Conservation (phyloP, 2,797 vertebrate species). For the Allobates femoralis region DNA sequence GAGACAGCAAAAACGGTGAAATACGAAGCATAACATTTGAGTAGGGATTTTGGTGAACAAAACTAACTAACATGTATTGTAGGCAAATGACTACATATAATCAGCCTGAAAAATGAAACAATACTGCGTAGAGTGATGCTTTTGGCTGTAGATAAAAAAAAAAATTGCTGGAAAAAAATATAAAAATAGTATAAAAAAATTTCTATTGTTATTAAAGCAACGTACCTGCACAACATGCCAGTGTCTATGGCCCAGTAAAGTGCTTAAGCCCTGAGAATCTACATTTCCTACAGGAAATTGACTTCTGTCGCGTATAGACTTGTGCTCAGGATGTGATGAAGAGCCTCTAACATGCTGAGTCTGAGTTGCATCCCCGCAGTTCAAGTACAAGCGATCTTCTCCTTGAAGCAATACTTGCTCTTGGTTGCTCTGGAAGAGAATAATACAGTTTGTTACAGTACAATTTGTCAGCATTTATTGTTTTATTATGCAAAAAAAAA, state of each 20-base stretch:
- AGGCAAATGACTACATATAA: too few species aligned
- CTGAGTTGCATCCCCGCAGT: conserved; percentile 91
- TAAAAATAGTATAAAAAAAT: background rate
- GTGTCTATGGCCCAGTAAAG: conserved; percentile 98
- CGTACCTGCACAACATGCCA: conserved; percentile 97
- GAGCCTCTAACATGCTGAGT: conserved; percentile 79
- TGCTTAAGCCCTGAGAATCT: conserved; percentile 96
- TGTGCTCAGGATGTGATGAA: conserved; percentile 73
- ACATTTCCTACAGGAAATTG: conserved; percentile 78
- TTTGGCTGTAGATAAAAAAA: too few species aligned
- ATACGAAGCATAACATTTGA: too few species aligned
- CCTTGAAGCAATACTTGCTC: conserved; percentile 97
- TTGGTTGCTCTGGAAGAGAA: conserved; percentile 88
- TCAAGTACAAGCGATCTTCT: conserved; percentile 96
- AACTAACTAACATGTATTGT: too few species aligned
- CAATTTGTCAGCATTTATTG: background rate
- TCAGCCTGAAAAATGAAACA: too few species aligned
- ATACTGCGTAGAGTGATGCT: too few species aligned
- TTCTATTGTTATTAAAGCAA: background rate
- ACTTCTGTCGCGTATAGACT: conserved; percentile 75
- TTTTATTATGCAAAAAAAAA: background rate
- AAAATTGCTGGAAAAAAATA: background rate
- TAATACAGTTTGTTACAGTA: background rate
- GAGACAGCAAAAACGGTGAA: too few species aligned
- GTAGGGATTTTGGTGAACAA: too few species aligned